These are phyloP conservation scores for Amphiprion ocellaris DNA, from an alignment of 2,113 vertebrate genomes.

Conservation along the genomic window DNA sequence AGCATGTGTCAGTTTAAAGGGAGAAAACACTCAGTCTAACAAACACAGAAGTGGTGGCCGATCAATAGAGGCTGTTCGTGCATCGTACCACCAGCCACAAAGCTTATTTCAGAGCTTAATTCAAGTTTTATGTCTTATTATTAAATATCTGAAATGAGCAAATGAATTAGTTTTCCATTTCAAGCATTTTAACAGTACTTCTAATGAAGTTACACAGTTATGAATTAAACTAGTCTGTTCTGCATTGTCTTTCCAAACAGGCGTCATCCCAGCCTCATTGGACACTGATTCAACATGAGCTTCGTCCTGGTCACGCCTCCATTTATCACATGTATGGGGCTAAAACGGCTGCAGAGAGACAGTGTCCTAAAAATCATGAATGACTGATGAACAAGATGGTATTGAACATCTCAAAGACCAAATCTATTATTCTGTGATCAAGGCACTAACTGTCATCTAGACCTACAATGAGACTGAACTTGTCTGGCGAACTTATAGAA, in stretches of 20 bases:
- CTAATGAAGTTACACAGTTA: not conserved
- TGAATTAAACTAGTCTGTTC: not conserved
- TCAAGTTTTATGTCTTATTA: not conserved
- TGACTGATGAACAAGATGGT: too few relatives aligned
- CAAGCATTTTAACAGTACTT: not conserved
- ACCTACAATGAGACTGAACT: too few relatives aligned
- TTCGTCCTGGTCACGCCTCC: not conserved
- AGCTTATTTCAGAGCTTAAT: not conserved
- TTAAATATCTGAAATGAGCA: not conserved
- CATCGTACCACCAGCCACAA: not conserved
- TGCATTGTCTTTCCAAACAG: too few relatives aligned
- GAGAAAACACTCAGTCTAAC: not conserved
- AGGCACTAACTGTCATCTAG: too few relatives aligned
- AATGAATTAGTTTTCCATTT: not conserved
- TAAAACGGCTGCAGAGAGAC: too few relatives aligned
- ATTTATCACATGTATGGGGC: not conserved
- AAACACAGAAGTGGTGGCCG: not conserved
- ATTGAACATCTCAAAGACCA: too few relatives aligned
- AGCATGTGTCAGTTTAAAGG: too few relatives aligned
- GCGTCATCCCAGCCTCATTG: not conserved
- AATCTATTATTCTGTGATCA: too few relatives aligned
- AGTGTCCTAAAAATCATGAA: too few relatives aligned
- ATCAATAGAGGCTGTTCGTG: not conserved
- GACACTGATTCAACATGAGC: not conserved
- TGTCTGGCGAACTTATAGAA: too few relatives aligned